These are phyloP conservation scores for Eulithis testata DNA, from an alignment of 2,888 invertebrate genomes.

Conservation along the genomic window DNA sequence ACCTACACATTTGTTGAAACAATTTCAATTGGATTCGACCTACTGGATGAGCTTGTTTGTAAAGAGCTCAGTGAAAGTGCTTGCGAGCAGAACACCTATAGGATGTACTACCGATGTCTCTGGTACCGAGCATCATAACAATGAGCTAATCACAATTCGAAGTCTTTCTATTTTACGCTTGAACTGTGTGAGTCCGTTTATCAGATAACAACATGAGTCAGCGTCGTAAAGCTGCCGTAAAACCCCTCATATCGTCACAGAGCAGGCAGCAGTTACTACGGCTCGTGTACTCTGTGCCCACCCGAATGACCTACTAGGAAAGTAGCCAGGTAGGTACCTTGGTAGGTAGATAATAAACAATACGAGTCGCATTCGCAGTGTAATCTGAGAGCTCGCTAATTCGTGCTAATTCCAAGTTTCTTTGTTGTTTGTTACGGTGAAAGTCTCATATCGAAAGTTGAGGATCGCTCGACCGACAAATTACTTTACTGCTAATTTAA, in stretches of 20 bases:
- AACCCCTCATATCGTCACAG: too few species aligned
- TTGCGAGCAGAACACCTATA: too few species aligned
- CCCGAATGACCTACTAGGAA: too few species aligned
- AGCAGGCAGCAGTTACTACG: too few species aligned
- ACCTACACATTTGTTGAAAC: too few species aligned
- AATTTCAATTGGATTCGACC: too few species aligned
- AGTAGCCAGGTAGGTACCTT: neutral
- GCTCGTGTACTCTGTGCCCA: too few species aligned
- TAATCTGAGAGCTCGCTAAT: constrained; percentile 4
- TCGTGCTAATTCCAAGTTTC: constrained; percentile 5
- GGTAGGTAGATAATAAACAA: neutral
- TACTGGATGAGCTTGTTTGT: too few species aligned
- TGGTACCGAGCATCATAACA: neutral
- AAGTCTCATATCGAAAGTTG: constrained; percentile 21
- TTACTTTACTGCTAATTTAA: too few species aligned
- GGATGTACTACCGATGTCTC: too few species aligned
- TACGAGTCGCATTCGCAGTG: neutral
- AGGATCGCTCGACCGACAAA: constrained; percentile 11
- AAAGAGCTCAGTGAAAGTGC: too few species aligned
- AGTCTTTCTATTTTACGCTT: constrained; percentile 3
- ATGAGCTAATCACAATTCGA: neutral
- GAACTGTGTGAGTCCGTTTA: neutral
- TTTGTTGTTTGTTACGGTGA: constrained; percentile 16
- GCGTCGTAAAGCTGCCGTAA: constrained; percentile 11
- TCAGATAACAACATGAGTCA: constrained; percentile 22